Evolutionary conservation across 2,797 vertebrate species (phyloP).

Genomic region (Brachyrhaphis roseni): DNA sequence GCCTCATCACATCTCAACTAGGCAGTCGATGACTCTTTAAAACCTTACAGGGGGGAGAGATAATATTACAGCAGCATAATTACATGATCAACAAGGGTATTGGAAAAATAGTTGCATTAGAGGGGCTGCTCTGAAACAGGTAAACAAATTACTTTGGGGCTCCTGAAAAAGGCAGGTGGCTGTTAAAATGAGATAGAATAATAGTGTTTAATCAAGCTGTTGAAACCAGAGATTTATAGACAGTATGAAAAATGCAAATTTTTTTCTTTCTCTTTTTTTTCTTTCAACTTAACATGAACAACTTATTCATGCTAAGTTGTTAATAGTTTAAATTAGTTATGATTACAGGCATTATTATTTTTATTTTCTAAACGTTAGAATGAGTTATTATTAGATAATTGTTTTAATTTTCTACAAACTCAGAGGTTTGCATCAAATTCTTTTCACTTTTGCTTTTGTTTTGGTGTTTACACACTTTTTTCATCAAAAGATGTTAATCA

Average conservation of each 20-base stretch:
- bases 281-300: too few species aligned
- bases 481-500: neutral
- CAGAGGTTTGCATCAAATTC: neutral
- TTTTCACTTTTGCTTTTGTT: neutral
- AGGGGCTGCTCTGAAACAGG: constrained; percentile 55
- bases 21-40: constrained; percentile 51
- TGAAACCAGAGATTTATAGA: neutral
- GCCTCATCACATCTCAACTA: constrained; percentile 61
- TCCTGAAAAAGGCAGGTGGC: constrained; percentile 26
- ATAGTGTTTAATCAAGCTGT: constrained; percentile 56
- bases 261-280: neutral
- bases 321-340: neutral
- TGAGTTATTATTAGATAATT: neutral
- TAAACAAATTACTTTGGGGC: constrained; percentile 56
- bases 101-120: constrained; percentile 47
- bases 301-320: neutral
- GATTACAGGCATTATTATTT: neutral
- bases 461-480: neutral
- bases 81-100: constrained; percentile 51
- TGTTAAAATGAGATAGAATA: constrained; percentile 39
- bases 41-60: constrained; percentile 31
- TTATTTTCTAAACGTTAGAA: neutral
- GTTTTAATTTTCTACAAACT: neutral
- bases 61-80: constrained; percentile 52
- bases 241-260: neutral